Evolutionary conservation across 2,113 vertebrate genomes (phyloP).

Genomic region (Takifugu bimaculatus): DNA sequence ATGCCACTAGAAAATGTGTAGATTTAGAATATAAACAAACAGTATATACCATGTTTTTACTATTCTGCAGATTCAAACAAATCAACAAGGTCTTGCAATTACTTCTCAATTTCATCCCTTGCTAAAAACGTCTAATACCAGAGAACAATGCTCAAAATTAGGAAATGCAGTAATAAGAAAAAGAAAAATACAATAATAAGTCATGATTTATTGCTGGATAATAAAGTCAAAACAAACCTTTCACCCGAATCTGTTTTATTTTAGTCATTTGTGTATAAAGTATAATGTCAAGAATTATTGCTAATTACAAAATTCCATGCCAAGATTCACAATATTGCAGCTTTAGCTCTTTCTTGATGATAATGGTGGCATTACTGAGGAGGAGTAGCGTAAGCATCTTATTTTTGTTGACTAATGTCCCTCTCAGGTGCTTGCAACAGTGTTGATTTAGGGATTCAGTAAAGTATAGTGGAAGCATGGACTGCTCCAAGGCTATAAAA

Average conservation of each 20-base stretch:
- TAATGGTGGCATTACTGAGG: slow-evolving; percentile 45
- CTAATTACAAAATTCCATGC: slow-evolving; percentile 45
- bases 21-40: no score
- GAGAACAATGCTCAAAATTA: no score
- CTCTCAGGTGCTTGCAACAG: slow-evolving; percentile 31
- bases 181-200: no score
- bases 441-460: slow-evolving; percentile 51
- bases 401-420: slow-evolving; percentile 66
- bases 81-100: no score
- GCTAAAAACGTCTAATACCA: no score
- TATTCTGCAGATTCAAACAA: no score
- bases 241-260: background rate
- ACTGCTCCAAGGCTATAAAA: slow-evolving; percentile 51
- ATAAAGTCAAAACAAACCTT: no score
- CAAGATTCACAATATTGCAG: slow-evolving; percentile 59
- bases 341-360: slow-evolving; percentile 50
- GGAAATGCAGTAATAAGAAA: no score
- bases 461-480: slow-evolving; percentile 37
- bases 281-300: slow-evolving; percentile 49
- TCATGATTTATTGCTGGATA: no score
- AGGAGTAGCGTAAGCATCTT: slow-evolving; percentile 46
- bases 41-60: no score
- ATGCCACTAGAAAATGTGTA: no score
- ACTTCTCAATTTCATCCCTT: no score
- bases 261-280: slow-evolving; percentile 27